Evolutionary conservation across 2,113 vertebrate species (phyloP).

Genomic region (Okapia johnstoni): DNA sequence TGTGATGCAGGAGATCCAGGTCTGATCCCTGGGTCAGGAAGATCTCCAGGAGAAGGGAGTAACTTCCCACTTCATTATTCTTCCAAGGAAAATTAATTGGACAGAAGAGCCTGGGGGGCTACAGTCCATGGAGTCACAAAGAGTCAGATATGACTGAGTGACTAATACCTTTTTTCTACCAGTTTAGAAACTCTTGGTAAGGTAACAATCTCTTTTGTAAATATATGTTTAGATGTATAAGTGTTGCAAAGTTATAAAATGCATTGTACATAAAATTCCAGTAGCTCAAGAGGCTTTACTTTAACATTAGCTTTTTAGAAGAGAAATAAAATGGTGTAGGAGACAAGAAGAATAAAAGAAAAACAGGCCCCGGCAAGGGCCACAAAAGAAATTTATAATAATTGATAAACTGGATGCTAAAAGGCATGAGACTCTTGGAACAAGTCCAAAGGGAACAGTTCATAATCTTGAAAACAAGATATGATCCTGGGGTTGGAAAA

Average conservation of each 20-base stretch:
- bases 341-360: no score
- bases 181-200: not conserved
- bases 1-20: not conserved
- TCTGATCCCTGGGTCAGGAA: not conserved
- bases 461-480: no score
- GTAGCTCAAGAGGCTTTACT: slow-evolving; percentile 10
- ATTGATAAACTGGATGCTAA: no score
- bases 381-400: no score
- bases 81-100: not conserved
- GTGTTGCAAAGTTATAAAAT: not conserved
- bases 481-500: no score
- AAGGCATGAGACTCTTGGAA: no score
- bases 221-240: not conserved
- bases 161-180: not conserved
- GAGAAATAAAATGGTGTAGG: slow-evolving; percentile 36
- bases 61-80: not conserved
- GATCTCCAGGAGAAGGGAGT: not conserved
- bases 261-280: not conserved
- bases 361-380: no score
- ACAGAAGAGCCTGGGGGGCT: not conserved
- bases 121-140: not conserved
- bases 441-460: no score
- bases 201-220: not conserved
- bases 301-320: slow-evolving; percentile 63
- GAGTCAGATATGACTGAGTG: not conserved